These are phyloP conservation scores for Andrena fulva DNA, from an alignment of 2,888 invertebrate genomes.

Conservation along the genomic window DNA sequence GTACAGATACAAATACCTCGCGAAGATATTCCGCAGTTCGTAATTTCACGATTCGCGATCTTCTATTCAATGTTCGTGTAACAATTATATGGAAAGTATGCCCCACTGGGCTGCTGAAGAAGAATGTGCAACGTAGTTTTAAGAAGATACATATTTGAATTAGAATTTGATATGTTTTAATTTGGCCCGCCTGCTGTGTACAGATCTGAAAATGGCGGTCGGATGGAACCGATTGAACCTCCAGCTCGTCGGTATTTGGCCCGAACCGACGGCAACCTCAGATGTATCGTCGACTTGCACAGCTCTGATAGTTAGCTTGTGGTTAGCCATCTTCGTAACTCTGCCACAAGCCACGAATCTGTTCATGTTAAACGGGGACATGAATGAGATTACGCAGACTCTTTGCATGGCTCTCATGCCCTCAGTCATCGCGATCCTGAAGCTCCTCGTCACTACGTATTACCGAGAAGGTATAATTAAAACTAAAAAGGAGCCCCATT, in stretches of 20 bases:
- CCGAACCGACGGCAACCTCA: neutral
- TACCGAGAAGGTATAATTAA: conserved; percentile 62
- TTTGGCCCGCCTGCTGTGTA: too few relatives aligned
- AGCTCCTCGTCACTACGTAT: conserved; percentile 67
- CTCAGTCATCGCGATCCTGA: conserved; percentile 35
- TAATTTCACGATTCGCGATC: too few relatives aligned
- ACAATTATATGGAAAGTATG: too few relatives aligned
- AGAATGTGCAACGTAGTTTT: too few relatives aligned
- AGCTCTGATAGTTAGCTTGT: neutral
- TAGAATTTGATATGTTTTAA: too few relatives aligned
- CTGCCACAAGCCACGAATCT: neutral
- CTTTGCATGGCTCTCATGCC: conserved; percentile 4
- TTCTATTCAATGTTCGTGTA: too few relatives aligned
- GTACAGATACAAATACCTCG: too few relatives aligned
- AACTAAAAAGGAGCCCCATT: too few relatives aligned
- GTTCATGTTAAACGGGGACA: neutral
- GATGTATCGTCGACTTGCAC: neutral
- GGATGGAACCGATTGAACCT: conserved; percentile 22
- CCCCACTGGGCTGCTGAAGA: too few relatives aligned
- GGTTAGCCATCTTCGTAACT: neutral
- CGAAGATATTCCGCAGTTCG: too few relatives aligned
- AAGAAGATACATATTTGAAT: too few relatives aligned
- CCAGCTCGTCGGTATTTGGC: conserved; percentile 2
- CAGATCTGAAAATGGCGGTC: conserved; percentile 1
- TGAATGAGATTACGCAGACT: neutral